Conservation (phyloP, 2,797 vertebrate genomes). For the Sciurus carolinensis region DNA sequence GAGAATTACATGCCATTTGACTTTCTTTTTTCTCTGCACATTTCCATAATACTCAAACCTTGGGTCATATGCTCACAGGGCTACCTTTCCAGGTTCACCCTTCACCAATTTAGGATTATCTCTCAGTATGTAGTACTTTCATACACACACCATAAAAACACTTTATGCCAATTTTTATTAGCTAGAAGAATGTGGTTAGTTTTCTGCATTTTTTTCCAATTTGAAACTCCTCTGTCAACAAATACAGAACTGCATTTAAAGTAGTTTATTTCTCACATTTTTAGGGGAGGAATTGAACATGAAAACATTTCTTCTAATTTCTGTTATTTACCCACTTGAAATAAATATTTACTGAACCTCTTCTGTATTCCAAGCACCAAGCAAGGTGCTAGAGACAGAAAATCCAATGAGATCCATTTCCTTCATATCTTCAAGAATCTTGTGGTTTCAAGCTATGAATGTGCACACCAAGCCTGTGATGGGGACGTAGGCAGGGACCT, state of each 20-base stretch:
- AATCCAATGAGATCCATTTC: not conserved
- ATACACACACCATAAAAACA: not conserved
- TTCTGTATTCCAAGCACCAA: not conserved
- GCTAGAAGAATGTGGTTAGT: not conserved
- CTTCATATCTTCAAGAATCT: not conserved
- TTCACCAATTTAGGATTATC: not conserved
- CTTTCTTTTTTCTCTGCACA: conserved; percentile 18
- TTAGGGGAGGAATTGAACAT: not conserved
- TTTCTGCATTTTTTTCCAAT: conserved; percentile 15
- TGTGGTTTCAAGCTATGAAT: not conserved
- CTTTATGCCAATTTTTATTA: not conserved
- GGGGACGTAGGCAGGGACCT: not conserved
- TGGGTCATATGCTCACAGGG: not conserved
- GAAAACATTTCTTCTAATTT: conserved; percentile 16
- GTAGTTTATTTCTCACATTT: not conserved
- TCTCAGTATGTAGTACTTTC: not conserved
- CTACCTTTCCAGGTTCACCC: not conserved
- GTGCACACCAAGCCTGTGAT: not conserved
- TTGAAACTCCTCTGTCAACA: not conserved
- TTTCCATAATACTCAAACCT: not conserved
- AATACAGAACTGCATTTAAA: not conserved
- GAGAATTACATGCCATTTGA: not conserved
- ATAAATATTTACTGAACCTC: not conserved
- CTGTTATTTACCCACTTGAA: not conserved
- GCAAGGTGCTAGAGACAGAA: not conserved